Evolutionary conservation across 37 sponge, comb jelly and placozoan genomes (phyloP), one percentile per base, ranked within the genome.

Genomic region (Haliclona indistincta): DNA sequence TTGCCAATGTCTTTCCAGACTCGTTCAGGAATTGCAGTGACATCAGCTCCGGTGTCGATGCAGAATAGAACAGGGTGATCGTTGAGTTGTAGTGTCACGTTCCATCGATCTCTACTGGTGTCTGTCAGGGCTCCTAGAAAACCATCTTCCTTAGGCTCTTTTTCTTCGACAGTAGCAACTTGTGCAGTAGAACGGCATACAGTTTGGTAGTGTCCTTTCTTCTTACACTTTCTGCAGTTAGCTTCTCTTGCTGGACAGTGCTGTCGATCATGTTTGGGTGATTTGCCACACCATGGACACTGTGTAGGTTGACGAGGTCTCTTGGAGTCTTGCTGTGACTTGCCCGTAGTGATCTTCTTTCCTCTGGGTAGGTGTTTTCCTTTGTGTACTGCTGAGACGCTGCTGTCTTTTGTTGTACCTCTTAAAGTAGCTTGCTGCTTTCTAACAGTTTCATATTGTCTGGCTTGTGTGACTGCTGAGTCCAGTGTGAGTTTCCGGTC

Each of bases 241-340:
- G 70, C 73, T 8, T 71, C 73, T 5, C 54, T 71, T 35, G 73
- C 73, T 34, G 56, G 73, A 71, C 73, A 60, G 8, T 7, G 8
- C 62, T 60, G 23, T n/a, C 62, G 15, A 8, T n/a, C 8, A 20
- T 60, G 25, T 60, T n/a, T n/a, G n/a, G 62, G 7, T 29, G 8
- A n/a, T 60, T 60, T 60, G 62, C 62, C 62, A 22, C 62, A 60
- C 8, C 62, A 29, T 60, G 25, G 17, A 8, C 62, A 60, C 17
- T 17, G 52, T 49, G 11, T 49, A 11, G 52, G n/a, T n/a, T n/a
- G n/a, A n/a, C n/a, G n/a, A n/a, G n/a, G n/a, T n/a, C n/a, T n/a
- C n/a, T n/a, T n/a, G n/a, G n/a, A n/a, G n/a, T n/a, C n/a, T n/a
- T n/a, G n/a, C n/a, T n/a, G n/a, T n/a, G n/a, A n/a, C n/a, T n/a